Percentiles rank a stretch among this genome's conserved stretches.
Evolutionary conservation across 2,113 vertebrate species (phyloP).

Genomic region (Limnothrissa miodon): DNA sequence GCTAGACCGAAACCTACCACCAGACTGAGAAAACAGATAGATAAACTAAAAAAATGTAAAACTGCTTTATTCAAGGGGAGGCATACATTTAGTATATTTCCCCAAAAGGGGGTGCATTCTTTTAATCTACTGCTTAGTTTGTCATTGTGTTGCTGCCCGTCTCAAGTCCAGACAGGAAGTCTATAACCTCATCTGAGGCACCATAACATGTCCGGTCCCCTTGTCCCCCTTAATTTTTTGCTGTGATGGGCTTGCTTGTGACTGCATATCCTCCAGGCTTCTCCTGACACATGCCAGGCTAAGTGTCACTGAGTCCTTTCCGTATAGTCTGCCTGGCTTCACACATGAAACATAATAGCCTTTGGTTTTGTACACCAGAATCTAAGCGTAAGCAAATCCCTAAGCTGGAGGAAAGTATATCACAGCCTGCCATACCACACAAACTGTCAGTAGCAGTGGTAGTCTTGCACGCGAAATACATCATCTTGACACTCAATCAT

Average conservation of each 20-base stretch:
- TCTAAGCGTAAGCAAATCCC: neutral
- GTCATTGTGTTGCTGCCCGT: neutral
- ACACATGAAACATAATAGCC: neutral
- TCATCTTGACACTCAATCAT: neutral
- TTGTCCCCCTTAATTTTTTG: neutral
- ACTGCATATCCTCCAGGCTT: neutral
- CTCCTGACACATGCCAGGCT: neutral
- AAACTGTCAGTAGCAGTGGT: neutral
- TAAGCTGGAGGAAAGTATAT: neutral
- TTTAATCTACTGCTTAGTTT: neutral
- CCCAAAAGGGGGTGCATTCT: too few species aligned
- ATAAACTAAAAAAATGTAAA: too few species aligned
- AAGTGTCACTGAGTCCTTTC: slow-evolving; percentile 6
- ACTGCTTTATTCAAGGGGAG: too few species aligned
- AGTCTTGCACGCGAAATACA: neutral
- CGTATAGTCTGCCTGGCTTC: neutral
- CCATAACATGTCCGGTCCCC: neutral
- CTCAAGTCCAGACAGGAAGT: slow-evolving; percentile 9
- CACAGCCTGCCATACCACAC: neutral
- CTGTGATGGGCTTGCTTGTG: neutral
- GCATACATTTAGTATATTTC: too few species aligned
- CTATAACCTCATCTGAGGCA: neutral
- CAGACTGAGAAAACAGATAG: too few species aligned
- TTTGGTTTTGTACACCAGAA: neutral
- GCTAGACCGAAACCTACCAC: too few species aligned